A percentile compares a stretch with the other conserved stretches of the same genome.
Evolutionary conservation across 2,888 invertebrate species (phyloP).

Genomic region (Aquatica leii): DNA sequence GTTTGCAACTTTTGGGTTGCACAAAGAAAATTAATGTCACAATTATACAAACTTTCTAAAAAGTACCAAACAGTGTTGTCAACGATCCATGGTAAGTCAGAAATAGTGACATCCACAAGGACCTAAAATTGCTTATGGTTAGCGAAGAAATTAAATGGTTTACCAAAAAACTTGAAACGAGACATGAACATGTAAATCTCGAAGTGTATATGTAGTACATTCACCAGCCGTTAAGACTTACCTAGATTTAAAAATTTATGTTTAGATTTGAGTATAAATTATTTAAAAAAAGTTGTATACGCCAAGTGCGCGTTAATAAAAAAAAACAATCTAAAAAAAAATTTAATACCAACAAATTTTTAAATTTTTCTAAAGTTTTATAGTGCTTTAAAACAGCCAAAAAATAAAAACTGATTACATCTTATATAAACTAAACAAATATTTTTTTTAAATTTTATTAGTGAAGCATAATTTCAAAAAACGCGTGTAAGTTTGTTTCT

Average conservation of each 20-base stretch:
- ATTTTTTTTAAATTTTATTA: no score
- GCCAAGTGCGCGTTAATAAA: not conserved
- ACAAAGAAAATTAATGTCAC: slow-evolving; percentile 13
- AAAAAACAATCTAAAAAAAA: no score
- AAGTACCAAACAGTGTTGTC: no score
- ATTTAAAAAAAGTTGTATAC: not conserved
- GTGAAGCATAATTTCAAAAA: no score
- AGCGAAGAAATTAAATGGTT: slow-evolving; percentile 9
- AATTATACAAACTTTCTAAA: slow-evolving; percentile 15
- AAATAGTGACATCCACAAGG: slow-evolving; percentile 15
- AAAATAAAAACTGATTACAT: no score
- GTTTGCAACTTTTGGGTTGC: slow-evolving; percentile 11
- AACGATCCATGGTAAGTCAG: slow-evolving; percentile 12
- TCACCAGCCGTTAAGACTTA: slow-evolving; percentile 11
- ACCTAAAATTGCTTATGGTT: slow-evolving; percentile 11
- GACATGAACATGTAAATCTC: slow-evolving; percentile 13
- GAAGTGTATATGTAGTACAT: slow-evolving; percentile 14
- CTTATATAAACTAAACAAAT: no score
- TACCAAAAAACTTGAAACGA: slow-evolving; percentile 11
- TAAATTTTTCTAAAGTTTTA: no score
- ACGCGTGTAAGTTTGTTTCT: no score
- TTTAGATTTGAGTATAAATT: slow-evolving; percentile 5
- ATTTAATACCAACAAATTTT: no score
- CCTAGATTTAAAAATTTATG: slow-evolving; percentile 5
- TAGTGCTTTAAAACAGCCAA: no score